Evolutionary conservation across 2,797 vertebrate species (phyloP), one percentile per base, ranked within the genome.

Genomic region (Scarus forsteni): DNA sequence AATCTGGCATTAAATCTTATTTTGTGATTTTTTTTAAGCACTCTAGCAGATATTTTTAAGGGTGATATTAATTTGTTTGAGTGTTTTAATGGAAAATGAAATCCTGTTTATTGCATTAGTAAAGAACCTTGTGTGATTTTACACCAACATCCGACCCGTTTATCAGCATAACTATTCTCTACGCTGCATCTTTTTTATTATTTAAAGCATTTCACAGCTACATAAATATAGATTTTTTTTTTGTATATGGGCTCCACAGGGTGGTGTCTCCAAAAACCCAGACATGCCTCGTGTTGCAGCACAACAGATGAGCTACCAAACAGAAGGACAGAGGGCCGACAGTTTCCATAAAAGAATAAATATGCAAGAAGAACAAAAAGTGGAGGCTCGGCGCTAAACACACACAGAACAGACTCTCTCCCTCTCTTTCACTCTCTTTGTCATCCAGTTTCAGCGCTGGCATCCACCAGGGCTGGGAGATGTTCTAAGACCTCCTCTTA

Each of bases 401-500:
- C 75, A 85, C 53, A 76, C 48, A 65, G 78, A 71, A 79, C 69
- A 78, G 73, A 61, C 80, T 86, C 80, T 84, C 65, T 79, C 72
- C 79, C 77, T 77, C 67, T 83, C 67, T 84, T 70, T 84, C 80
- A 61, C 83, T 89, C 85, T 89, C 91, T 90, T 91, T 92, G 91
- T 92, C 90, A 92, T 92, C 83, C 88, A 84, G 76, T 88, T 90
- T 92, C 84, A 66, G 86, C 75, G 88, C 88, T 93, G 92, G 90
- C 92, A 91, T 91, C 84, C 88, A 82, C 81, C 78, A 72, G 78
- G 85, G 90, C 89, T 92, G 92, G 90, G 92, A 93, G 89, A 91
- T 89, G 89, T 92, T 92, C 90, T 92, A 90, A 93, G 90, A 91
- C 88, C 86, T 91, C 85, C 83, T 90, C 87, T 90, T 85, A 89